Base-by-base conservation (phyloP, 2,113 vertebrate species). In the Danionella cerebrum region DNA sequence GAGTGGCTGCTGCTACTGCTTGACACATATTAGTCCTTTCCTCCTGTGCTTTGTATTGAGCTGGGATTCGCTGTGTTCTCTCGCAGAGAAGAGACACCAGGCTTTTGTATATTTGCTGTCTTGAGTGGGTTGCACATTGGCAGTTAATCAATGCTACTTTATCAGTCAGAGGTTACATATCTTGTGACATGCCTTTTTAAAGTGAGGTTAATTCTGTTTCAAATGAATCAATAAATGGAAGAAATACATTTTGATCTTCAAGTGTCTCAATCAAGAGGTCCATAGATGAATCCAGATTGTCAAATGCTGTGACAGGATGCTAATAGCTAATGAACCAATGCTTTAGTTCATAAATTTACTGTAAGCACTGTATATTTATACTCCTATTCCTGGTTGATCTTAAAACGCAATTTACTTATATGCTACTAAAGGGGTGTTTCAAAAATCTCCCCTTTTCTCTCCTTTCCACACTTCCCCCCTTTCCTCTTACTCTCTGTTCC, bases 11-110 rank as follows among this genome's bases (percentile, higher is more conserved):
- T 63, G 45, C 44, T n/a, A n/a, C n/a, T 24, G 66, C 44, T 65
- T 65, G 65, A 69, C 71, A 67, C 55, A 62, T 72, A 67, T 57
- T 73, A 65, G 51, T 57, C 25, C 21, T 65, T 73, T 73, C 31
- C 58, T 65, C 41, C 45, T 64, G 50, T 57, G 58, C 31, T 42
- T 64, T 68, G 39, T 33, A 35, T 48, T 59, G 60, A 21, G 11
- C 10, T 38, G 54, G 65, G 64, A 54, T 52, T 67, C 57, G 39
- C 39, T 47, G 14, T 36, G 25, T 67, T 67, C 41, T 67, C 33
- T 35, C 54, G 31, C 24, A 39, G 53, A 10, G 24, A 71, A 29
- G 14, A 60, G 16, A 55, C 12, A 36, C 14, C 31, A 45, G 27
- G 11, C 16, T 12, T 36, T 50, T 24, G 60, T 24, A 11, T 64